Evolutionary conservation across 2,113 vertebrate genomes (phyloP), one percentile per base, ranked within the genome.

Genomic region (Butorides virescens): DNA sequence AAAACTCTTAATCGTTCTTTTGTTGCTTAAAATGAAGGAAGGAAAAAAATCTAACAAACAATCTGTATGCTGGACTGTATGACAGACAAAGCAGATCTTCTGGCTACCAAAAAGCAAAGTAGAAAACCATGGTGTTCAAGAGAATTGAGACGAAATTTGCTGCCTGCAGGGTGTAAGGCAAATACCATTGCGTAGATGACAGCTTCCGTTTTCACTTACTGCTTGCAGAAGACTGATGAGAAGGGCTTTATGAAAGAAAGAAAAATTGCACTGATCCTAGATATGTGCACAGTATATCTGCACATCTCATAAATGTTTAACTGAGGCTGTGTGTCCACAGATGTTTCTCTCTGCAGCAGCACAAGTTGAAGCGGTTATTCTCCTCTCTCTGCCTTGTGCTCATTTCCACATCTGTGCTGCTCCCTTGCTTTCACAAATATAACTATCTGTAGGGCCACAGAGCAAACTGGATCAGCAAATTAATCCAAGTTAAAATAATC

Each of bases 171-270:
- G 80, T 59, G 21, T 67, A 79, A 90, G 70, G 75, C 90, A 95
- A 97, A 97, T 73, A 66, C 81, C 66, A 87, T 53, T 37, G 75
- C 15, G 23, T 25, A 76, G 89, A 94, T 95, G 96, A 96, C 96
- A 97, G 96, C 72, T 98, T 97, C 95, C 74, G 66, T 97, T 98
- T 97, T 95, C 95, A 96, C 81, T 93, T 96, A 71, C 92, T 91
- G 82, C 93, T 97, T 86, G 83, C 67, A 93, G 94, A 95, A 94
- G 86, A 97, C 67, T 81, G 92, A 97, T 97, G 96, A 92, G 95
- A 97, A 95, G 90, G 36, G 42, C 55, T 92, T 93, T 91, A 91
- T 30, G 76, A 90, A 91, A 88, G 77, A 92, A 95, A 96, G 90
- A 95, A 96, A 95, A 95, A 95, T 78, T 91, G 67, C 65, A 77